These are phyloP conservation scores for Chelidonichthys spinosus DNA, from an alignment of 2,797 vertebrate species.

Conservation along the genomic window DNA sequence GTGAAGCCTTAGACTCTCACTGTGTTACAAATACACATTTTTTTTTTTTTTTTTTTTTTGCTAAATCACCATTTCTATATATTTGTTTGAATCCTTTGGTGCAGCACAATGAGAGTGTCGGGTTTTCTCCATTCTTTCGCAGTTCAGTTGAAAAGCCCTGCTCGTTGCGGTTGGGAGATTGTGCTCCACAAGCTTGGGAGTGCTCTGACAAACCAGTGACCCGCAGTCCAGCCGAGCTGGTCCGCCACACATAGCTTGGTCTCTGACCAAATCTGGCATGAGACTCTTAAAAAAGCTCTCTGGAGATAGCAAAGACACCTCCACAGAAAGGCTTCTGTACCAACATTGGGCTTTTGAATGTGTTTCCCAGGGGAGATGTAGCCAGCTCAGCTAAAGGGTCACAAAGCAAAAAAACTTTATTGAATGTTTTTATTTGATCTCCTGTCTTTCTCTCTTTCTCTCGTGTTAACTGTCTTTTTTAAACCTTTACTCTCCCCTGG, in stretches of 20 bases:
- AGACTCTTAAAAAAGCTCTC: conserved; percentile 5
- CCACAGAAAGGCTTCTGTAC: conserved; percentile 36
- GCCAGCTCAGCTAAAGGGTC: conserved; percentile 45
- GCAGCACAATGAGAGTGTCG: conserved; percentile 69
- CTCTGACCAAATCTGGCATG: conserved; percentile 46
- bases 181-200: conserved; percentile 42
- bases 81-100: conserved; percentile 43
- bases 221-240: conserved; percentile 52
- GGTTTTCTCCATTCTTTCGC: conserved; percentile 58
- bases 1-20: conserved; percentile 61
- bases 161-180: conserved; percentile 46
- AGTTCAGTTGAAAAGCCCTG: conserved; percentile 55
- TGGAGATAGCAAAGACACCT: conserved; percentile 37
- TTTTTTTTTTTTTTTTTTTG: neutral
- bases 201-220: conserved; percentile 58
- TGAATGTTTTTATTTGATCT: conserved; percentile 58
- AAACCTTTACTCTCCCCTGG: conserved; percentile 48
- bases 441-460: conserved; percentile 57
- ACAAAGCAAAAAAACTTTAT: conserved; percentile 20
- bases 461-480: conserved; percentile 49
- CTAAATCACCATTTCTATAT: conserved; percentile 10
- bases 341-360: conserved; percentile 61
- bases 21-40: conserved; percentile 51
- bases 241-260: conserved; percentile 54
- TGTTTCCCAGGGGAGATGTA: conserved; percentile 59